These are phyloP conservation scores for Aporophyla lueneburgensis DNA, from an alignment of 2,888 invertebrate species.

Conservation along the genomic window DNA sequence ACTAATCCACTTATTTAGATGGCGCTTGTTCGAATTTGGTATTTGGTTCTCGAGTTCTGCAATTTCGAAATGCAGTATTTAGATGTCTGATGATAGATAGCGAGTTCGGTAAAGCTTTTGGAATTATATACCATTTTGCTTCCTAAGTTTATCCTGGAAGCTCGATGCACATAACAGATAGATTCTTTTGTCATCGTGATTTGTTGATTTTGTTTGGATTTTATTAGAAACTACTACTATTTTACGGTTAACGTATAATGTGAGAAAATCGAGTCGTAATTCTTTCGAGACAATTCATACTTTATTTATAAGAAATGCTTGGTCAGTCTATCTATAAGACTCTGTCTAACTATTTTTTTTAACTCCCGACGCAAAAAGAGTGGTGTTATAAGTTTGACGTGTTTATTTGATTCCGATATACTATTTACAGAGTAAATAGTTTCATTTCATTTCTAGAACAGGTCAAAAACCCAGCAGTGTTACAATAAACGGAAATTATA, in stretches of 20 bases:
- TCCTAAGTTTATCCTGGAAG: neutral
- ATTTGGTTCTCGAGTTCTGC: constrained; percentile 22
- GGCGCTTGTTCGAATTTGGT: constrained; percentile 12
- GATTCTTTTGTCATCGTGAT: neutral
- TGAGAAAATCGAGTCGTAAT: neutral
- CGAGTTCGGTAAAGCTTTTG: neutral
- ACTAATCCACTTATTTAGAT: constrained; percentile 49
- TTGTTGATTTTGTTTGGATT: neutral
- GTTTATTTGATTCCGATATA: too few relatives aligned
- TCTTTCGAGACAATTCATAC: neutral
- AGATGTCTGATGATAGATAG: constrained; percentile 13
- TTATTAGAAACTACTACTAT: neutral
- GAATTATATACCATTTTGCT: neutral
- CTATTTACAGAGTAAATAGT: too few relatives aligned
- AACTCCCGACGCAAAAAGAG: too few relatives aligned
- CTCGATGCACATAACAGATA: neutral
- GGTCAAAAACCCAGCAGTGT: neutral
- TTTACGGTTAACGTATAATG: neutral
- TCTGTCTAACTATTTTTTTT: too few relatives aligned
- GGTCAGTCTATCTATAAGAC: neutral
- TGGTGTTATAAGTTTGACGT: too few relatives aligned
- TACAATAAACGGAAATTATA: neutral
- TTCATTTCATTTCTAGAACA: neutral
- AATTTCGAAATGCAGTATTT: constrained; percentile 29
- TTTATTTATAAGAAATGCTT: neutral